These are phyloP conservation scores for Pygocentrus nattereri DNA, from an alignment of 2,797 vertebrate genomes.

Conservation along the genomic window DNA sequence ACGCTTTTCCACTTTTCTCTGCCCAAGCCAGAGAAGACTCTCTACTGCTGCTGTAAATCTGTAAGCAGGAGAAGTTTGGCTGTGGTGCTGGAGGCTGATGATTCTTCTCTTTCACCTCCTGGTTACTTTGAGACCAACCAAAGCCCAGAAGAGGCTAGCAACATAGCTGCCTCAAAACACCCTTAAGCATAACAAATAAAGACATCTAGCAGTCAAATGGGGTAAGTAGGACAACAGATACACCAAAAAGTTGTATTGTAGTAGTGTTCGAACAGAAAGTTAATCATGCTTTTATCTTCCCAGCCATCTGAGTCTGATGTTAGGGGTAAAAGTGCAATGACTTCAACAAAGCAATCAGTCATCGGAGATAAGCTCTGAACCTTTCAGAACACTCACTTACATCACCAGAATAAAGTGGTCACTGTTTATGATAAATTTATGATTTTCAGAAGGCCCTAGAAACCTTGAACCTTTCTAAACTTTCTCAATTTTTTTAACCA, in stretches of 20 bases:
- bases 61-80: not conserved
- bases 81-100: not conserved
- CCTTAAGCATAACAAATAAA: not conserved
- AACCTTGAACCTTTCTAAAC: not conserved
- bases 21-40: constrained; percentile 7
- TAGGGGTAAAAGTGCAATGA: not conserved
- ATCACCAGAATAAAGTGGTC: too few relatives aligned
- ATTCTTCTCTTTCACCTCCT: not conserved
- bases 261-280: not conserved
- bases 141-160: not conserved
- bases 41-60: not conserved
- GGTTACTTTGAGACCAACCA: not conserved
- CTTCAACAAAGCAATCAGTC: not conserved
- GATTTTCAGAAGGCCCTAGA: too few relatives aligned
- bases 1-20: not conserved
- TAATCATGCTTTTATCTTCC: not conserved
- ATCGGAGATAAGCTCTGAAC: too few relatives aligned
- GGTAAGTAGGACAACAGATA: not conserved
- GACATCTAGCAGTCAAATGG: not conserved
- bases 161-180: not conserved
- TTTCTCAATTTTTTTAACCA: not conserved
- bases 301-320: not conserved
- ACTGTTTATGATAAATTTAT: not conserved
- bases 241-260: not conserved
- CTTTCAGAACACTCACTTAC: too few relatives aligned